phyloP scores from a whole-genome alignment of 2,888 invertebrate species.

The Taenaris catops region DNA sequence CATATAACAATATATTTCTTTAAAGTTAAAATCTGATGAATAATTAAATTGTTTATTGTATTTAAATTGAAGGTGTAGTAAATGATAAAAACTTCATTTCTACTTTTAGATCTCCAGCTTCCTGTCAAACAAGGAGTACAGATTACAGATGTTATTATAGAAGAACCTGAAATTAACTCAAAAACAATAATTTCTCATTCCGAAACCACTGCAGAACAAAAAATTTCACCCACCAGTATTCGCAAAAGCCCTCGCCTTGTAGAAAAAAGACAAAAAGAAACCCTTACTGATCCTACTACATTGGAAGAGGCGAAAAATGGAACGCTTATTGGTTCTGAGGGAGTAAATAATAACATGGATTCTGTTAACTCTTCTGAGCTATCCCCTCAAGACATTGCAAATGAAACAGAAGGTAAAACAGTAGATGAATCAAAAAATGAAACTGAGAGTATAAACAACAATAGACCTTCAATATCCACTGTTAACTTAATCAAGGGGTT shows the following conservation, averaged over 20 bases:
- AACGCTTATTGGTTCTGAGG: no score
- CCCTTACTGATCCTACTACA: no score
- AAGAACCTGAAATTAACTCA: slow-evolving; percentile 41
- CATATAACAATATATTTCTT: no score
- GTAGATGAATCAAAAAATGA: no score
- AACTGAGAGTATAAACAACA: slow-evolving; percentile 5
- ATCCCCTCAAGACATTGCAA: no score
- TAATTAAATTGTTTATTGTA: no score
- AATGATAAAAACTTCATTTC: slow-evolving; percentile 1
- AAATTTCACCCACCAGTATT: slow-evolving; percentile 21
- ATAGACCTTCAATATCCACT: slow-evolving; percentile 32
- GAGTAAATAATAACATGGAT: no score
- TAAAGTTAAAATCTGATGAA: no score
- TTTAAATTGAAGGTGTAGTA: no score
- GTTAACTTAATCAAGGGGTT: slow-evolving; percentile 37
- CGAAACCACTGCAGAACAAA: slow-evolving; percentile 17
- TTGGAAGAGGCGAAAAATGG: no score
- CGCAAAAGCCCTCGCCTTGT: slow-evolving; percentile 32
- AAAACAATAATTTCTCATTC: slow-evolving; percentile 25
- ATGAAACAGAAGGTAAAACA: no score
- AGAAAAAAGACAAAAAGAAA: slow-evolving; percentile 31
- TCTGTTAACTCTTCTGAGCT: no score
- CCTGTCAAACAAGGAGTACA: slow-evolving; percentile 28
- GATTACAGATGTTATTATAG: slow-evolving; percentile 40
- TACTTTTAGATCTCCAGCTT: slow-evolving; percentile 30